Evolutionary conservation across 2,797 vertebrate genomes (phyloP), one percentile per base, ranked within the genome.

Genomic region (Hyperoplus immaculatus): DNA sequence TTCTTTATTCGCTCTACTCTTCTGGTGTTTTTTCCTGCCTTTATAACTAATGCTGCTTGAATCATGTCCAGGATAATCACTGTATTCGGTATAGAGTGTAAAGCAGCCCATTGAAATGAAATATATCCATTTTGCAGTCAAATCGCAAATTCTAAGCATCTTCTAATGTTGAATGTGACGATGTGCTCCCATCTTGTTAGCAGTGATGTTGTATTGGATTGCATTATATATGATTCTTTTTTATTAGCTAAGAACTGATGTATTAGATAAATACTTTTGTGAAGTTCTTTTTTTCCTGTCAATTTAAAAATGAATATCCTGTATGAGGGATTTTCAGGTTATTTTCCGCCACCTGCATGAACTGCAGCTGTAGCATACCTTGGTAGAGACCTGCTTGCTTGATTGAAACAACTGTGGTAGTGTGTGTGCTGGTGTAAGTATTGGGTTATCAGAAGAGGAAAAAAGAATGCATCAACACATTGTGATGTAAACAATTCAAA

Each of bases 301-400:
- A 0, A 47, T 58, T 54, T 58, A 43, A 67, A 65, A 68, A 29
- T 21, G 1, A 18, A 56, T n/a, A 18, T 42, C 42, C 51, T 61
- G 42, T 49, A 49, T 38, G 11, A 50, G 4, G 6, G 15, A 29
- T 61, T 75, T 72, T 45, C 56, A 57, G 18, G 5, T 64, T 83
- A 51, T 12, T 57, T 64, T 46, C 49, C 42, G n/a, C 38, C 59
- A 70, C 65, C 69, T 69, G 57, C 72, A 65, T 58, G 58, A 75
- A 72, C 63, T 53, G n/a, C 58, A 69, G 46, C 43, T 6, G 45
- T 73, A 53, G 80, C 67, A 80, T 74, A 81, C 75, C 75, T 78
- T 57, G 81, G 73, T 61, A 14, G 51, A 77, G 83, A 62, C 29
- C 9, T 70, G 59, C 6, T 5, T 66, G 43, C 16, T 56, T 18